Evolutionary conservation across 2,113 vertebrate genomes (phyloP), one percentile per base, ranked within the genome.

Genomic region (Neodontobutis hainanensis): DNA sequence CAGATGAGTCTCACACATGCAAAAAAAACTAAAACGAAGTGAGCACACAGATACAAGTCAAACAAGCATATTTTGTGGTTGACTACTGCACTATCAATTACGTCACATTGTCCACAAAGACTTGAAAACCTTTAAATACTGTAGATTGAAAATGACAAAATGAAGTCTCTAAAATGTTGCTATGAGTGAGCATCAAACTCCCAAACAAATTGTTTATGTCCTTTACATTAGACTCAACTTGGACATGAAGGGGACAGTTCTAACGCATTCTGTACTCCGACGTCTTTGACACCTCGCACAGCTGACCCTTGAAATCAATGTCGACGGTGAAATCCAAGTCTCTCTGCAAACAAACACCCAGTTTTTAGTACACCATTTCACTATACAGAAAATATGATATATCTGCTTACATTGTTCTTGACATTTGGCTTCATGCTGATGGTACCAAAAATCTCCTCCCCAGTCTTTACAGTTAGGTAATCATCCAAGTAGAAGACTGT

Each of bases 401-500:
- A 12, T 43, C 36, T 0, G 10, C 80, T 95, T 89, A 97, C 96
- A 5, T 96, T 97, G 81, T 97, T 97, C 87, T 97, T 97, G 81
- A 95, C 89, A 0, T 97, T 97, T 44, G 96, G 96, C 80, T 96
- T 95, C 95, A 97, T 96, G 89, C 93, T 93, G 47, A 97, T 95
- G 61, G 95, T 97, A 73, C 95, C 95, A 4, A 95, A 95, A 67
- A 97, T 95, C 85, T 97, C 96, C 84, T 97, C 96, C 1, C 96
- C 95, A 0, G 94, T 95, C 87, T 97, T 97, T n/a, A 97, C 96
- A 0, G 96, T 97, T 80, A 97, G 88, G 81, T 97, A 97, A 47
- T 97, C 96, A 8, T 97, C 95, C 91, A 97, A 89, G 81, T 97
- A 97, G 85, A 97, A 97, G 34, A 97, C 96, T 0, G 95, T 97